Evolutionary conservation across 1,140 invertebrate genomes (phyloP).

Genomic region (Schlechtendalia chinensis): DNA sequence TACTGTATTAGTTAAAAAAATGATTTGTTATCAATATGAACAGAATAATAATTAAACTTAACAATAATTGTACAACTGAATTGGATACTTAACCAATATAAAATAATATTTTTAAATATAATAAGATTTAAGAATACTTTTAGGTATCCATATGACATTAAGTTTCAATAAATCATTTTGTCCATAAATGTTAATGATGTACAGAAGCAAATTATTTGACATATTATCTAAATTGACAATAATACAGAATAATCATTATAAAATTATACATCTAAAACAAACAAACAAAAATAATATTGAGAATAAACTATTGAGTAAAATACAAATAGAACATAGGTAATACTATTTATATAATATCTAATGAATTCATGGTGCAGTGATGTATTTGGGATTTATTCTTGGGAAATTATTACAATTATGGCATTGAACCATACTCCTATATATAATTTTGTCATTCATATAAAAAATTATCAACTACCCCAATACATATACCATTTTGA

Average conservation of each 20-base stretch:
- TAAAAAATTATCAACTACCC: no score
- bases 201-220: background rate
- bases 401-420: no score
- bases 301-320: background rate
- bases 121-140: background rate
- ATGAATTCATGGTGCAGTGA: background rate
- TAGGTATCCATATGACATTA: background rate
- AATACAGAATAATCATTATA: background rate
- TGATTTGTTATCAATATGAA: no score
- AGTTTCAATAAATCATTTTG: background rate
- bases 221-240: constrained; percentile 3
- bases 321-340: background rate
- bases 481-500: no score
- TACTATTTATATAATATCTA: background rate
- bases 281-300: background rate
- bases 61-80: no score
- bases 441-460: no score
- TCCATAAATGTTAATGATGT: constrained; percentile 8
- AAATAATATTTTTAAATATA: no score
- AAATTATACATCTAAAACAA: background rate
- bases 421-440: no score
- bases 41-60: no score
- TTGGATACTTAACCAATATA: no score
- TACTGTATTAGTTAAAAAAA: no score
- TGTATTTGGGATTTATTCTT: background rate